phyloP scores from a whole-genome alignment of 2,797 vertebrate genomes.

The Xerus rutilus region DNA sequence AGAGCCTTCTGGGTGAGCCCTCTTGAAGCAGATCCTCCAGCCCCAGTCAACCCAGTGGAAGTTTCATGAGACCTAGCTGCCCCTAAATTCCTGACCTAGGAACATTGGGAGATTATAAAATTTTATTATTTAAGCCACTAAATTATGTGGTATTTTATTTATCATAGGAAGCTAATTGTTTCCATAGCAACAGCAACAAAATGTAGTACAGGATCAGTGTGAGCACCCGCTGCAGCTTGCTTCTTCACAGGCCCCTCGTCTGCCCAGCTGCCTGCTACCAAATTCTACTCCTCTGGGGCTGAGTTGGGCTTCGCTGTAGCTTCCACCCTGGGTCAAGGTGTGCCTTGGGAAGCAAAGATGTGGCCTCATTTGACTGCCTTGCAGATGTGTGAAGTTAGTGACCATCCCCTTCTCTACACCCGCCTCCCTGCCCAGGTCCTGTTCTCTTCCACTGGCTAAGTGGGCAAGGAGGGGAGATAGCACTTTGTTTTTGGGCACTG shows the following conservation, averaged over 20 bases:
- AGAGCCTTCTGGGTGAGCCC: no score
- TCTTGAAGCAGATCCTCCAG: background rate
- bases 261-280: background rate
- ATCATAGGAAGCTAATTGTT: constrained; percentile 1
- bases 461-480: background rate
- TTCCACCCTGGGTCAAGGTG: background rate
- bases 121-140: background rate
- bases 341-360: background rate
- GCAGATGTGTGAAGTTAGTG: background rate
- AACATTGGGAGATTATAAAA: background rate
- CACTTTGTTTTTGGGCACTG: no score
- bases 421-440: no score
- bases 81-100: background rate
- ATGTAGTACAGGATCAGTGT: background rate
- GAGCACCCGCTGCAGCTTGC: background rate
- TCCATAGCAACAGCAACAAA: background rate
- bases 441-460: background rate
- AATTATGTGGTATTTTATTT: constrained; percentile 39
- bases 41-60: background rate
- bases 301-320: background rate
- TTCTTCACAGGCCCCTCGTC: background rate
- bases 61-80: background rate
- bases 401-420: background rate
- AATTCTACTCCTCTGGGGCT: background rate
- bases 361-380: background rate